Percentiles rank a stretch among this genome's conserved stretches.
Conservation (phyloP, 2,888 invertebrate species). For the Morpho deidamia region DNA sequence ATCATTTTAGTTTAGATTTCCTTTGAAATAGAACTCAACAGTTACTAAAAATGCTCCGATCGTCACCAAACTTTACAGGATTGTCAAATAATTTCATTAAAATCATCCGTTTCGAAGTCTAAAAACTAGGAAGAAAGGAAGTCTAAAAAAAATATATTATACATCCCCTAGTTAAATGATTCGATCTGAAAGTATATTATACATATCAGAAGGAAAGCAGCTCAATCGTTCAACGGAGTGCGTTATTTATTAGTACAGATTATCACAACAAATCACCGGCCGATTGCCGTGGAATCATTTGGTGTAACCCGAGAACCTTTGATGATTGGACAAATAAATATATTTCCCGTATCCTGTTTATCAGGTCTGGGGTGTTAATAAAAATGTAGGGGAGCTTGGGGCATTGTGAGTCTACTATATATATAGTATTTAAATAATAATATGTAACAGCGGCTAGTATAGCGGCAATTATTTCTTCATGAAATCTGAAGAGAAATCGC, state of each 20-base stretch:
- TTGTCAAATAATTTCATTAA: too few relatives aligned
- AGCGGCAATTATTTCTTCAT: too few relatives aligned
- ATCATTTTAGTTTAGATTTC: too few relatives aligned
- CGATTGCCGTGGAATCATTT: constrained; percentile 66
- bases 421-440: neutral
- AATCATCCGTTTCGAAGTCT: too few relatives aligned
- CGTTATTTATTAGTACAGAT: constrained; percentile 73
- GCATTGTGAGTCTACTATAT: neutral
- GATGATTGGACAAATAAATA: constrained; percentile 78
- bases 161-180: neutral
- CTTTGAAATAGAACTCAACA: too few relatives aligned
- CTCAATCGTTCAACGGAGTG: constrained; percentile 67
- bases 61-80: too few relatives aligned
- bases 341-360: constrained; percentile 77
- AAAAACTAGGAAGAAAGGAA: too few relatives aligned
- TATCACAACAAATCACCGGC: constrained; percentile 73
- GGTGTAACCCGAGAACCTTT: constrained; percentile 75
- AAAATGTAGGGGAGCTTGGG: constrained; percentile 63
- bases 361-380: constrained; percentile 75
- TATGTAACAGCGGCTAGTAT: too few relatives aligned
- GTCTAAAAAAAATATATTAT: too few relatives aligned
- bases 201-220: constrained; percentile 55
- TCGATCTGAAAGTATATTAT: constrained; percentile 2
- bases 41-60: too few relatives aligned
- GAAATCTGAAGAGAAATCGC: too few relatives aligned